Evolutionary conservation across 2,797 vertebrate genomes (phyloP), one percentile per base, ranked within the genome.

Genomic region (Kryptolebias ocellatus): DNA sequence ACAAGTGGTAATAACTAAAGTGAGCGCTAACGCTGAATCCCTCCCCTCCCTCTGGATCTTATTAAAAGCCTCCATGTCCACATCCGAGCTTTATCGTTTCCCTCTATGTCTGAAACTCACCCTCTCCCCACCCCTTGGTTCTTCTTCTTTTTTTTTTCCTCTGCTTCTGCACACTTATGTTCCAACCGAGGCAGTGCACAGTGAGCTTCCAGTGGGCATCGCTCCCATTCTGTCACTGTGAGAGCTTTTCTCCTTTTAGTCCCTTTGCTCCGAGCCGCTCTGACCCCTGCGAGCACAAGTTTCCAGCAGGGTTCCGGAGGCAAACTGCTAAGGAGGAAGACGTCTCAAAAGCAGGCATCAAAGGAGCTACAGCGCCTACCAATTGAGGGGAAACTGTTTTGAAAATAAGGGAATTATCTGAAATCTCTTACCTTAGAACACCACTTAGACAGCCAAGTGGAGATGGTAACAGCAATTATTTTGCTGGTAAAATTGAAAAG

Each of bases 141-240:
- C 20, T 24, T 24, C 20, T 24, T 24, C n/a, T n/a, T 24, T 10
- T 56, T 73, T 8, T 61, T 45, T 55, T 5, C 39, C n/a, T 67
- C 55, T 1, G 0, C 56, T 57, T 63, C 67, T 34, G 16, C 27
- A 39, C 54, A 53, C 59, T 59, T 65, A 61, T 84, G 78, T 77
- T 64, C 46, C 53, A 47, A 52, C 27, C 11, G 56, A 70, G 63
- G 61, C 1, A 2, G 60, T 75, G 74, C 63, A 67, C 45, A 60
- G 64, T 18, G 2, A 80, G 60, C 34, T 42, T 24, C 46, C 64
- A 24, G 44, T 65, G 0, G 62, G 79, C 72, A 67, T 56, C 37
- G 54, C 56, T 73, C 83, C 57, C 64, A 83, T 88, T 88, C 79
- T 80, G 83, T 90, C 87, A 73, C 63, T 64, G 78, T 60, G 72